Conservation (phyloP, 2,797 vertebrate species). For the Brachyrhaphis roseni region DNA sequence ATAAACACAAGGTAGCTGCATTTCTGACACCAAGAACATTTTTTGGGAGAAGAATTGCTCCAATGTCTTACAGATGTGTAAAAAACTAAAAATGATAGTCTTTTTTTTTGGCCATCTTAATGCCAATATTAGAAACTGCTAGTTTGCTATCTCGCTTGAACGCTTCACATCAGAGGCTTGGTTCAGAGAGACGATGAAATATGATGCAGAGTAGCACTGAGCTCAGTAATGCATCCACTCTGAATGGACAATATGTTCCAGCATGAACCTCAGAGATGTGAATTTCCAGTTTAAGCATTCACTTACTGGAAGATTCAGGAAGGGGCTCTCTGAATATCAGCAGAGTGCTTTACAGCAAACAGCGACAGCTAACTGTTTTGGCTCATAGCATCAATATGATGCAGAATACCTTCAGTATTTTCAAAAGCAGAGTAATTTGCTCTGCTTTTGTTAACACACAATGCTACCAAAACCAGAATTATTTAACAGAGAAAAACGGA, state of each 20-base stretch:
- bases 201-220: not conserved
- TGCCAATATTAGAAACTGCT: not conserved
- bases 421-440: not conserved
- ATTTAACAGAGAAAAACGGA: not conserved
- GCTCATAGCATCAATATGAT: not conserved
- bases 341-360: not conserved
- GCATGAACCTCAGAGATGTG: not conserved
- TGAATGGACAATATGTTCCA: slow-evolving; percentile 3
- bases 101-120: not conserved
- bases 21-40: not conserved
- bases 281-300: not conserved
- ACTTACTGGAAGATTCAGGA: not conserved
- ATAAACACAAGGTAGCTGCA: not conserved
- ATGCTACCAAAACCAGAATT: not conserved
- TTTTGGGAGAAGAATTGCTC: not conserved
- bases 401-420: not conserved
- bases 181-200: slow-evolving; percentile 1
- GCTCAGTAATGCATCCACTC: not conserved
- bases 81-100: not conserved
- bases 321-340: not conserved
- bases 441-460: not conserved
- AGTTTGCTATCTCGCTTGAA: not conserved
- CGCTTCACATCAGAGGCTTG: not conserved
- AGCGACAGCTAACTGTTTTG: not conserved
- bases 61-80: no score